Evolutionary conservation across 1,140 invertebrate genomes (phyloP).

Genomic region (Tachypleus tridentatus): DNA sequence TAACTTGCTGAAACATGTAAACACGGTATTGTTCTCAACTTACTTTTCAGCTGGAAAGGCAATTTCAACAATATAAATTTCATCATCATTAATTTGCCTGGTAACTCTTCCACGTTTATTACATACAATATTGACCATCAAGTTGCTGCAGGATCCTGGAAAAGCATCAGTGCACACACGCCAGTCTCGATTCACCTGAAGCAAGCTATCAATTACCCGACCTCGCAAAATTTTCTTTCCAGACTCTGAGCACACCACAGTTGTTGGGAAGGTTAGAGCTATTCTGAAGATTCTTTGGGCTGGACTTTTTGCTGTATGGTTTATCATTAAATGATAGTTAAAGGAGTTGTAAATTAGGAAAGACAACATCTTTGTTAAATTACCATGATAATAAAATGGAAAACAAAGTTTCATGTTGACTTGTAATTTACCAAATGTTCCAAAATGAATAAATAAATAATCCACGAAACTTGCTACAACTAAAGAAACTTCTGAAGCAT

Average conservation of each 20-base stretch:
- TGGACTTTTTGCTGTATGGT: slow-evolving; percentile 52
- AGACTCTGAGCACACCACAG: slow-evolving; percentile 84
- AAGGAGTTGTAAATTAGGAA: too few species aligned
- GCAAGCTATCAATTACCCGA: slow-evolving; percentile 72
- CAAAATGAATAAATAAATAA: too few species aligned
- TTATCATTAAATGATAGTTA: background rate
- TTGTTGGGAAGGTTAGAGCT: slow-evolving; percentile 83
- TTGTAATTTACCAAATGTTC: too few species aligned
- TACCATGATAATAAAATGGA: too few species aligned
- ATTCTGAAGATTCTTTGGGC: slow-evolving; percentile 86
- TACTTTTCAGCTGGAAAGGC: slow-evolving; percentile 84
- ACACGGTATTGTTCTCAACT: slow-evolving; percentile 35
- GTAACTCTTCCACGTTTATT: slow-evolving; percentile 26
- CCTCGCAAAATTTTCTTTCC: slow-evolving; percentile 80
- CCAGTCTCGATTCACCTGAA: slow-evolving; percentile 81
- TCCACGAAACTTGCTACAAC: too few species aligned
- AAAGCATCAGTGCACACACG: slow-evolving; percentile 74
- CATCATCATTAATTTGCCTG: slow-evolving; percentile 56
- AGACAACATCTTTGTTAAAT: too few species aligned
- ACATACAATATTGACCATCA: slow-evolving; percentile 70
- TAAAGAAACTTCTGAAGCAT: too few species aligned
- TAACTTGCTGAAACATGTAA: too few species aligned
- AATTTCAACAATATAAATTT: slow-evolving; percentile 78
- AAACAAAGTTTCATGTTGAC: too few species aligned
- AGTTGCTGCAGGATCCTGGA: slow-evolving; percentile 54